Conservation (phyloP, 1,140 invertebrate genomes). For the Phymorhynchus buccinoides region DNA sequence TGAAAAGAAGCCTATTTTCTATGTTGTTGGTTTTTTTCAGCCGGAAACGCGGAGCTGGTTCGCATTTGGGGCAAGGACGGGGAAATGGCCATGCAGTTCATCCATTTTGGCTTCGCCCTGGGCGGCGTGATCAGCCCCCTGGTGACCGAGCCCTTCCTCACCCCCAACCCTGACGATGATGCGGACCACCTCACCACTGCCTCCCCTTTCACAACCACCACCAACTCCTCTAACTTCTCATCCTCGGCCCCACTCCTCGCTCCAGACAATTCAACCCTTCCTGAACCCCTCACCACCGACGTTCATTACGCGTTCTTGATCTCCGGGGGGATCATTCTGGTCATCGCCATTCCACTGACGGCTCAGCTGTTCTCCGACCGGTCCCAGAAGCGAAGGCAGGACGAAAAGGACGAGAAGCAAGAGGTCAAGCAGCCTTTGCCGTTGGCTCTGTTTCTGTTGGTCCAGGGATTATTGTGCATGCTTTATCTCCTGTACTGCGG, state of each 20-base stretch:
- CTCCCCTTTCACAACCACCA: not conserved
- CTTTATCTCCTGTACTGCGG: constrained; percentile 50
- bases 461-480: constrained; percentile 32
- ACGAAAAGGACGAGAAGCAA: not conserved
- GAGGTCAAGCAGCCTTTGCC: constrained; percentile 36
- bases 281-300: constrained; percentile 14
- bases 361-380: constrained; percentile 27
- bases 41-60: constrained; percentile 73
- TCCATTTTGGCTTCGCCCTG: constrained; percentile 57
- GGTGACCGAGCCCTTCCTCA: constrained; percentile 54
- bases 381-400: constrained; percentile 16
- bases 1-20: too few relatives aligned
- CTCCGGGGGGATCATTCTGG: constrained; percentile 27
- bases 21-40: constrained; percentile 57
- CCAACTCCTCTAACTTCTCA: not conserved
- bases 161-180: constrained; percentile 34
- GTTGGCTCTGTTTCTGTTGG: constrained; percentile 28
- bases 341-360: constrained; percentile 30
- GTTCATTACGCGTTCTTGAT: constrained; percentile 44
- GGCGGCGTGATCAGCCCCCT: constrained; percentile 58
- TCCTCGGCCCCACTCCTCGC: not conserved
- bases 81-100: constrained; percentile 47
- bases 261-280: not conserved
- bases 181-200: not conserved
- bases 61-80: constrained; percentile 74